Base-by-base conservation (phyloP, 2,113 vertebrate genomes). In the Tragulus kanchil region DNA sequence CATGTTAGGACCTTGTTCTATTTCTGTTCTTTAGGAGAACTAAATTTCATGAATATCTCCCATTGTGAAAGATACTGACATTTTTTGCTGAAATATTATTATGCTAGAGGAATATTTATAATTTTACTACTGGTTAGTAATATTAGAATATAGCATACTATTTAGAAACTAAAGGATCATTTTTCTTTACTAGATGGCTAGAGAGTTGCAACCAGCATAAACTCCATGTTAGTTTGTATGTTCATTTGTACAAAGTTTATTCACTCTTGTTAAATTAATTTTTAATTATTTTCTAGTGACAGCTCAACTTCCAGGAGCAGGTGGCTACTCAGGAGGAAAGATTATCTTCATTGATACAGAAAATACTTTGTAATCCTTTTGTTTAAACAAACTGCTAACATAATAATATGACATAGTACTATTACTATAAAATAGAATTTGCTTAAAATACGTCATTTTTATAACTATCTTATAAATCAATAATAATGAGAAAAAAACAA, bases 301-400 rank as follows among this genome's bases (percentile, higher is more conserved):
- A 89, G 98, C 99, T 97, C 99, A 99, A 98, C 99, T 99, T 96
- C 99, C 99, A 88, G 99, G 99, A 96, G 98, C 99, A 56, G 98
- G 98, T 1, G 99, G 99, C 84, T 99, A 99, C 97, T 98, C 99
- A 5, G 99, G 99, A 93, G 99, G 99, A 96, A 99, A 99, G 98
- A 98, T 99, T 87, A 99, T 99, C 98, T 99, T 99, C 98, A 99
- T 99, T 48, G 99, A 99, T 97, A 99, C 99, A 25, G 99, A 99
- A 98, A 99, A 99, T 98, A 99, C 99, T 90, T 99, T 99, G 99
- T 99, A 99, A 99, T 99, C 99, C 98, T 99, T 98, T 91, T 83
- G 88, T 69, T 97, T 96, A 89, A 95, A 58, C 56, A 96, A 96
- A 81, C 71, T 97, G 21, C 17, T 92, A 61, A 54, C 50, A 42